phyloP scores from a whole-genome alignment of 2,888 invertebrate species.

The Drosophila limbata region DNA sequence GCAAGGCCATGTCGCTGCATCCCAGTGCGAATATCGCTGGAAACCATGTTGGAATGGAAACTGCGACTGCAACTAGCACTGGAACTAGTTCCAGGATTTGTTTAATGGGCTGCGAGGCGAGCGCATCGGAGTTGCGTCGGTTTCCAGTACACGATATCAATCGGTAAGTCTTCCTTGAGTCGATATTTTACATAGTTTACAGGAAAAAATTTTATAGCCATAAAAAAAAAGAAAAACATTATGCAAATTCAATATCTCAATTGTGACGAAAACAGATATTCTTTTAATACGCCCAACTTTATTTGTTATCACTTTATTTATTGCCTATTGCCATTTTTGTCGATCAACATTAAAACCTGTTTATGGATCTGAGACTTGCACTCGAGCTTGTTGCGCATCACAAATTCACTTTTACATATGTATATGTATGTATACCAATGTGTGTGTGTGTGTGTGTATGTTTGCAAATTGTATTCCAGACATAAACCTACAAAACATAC shows the following conservation, averaged over 20 bases:
- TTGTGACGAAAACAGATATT: neutral
- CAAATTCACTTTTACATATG: slow-evolving; percentile 44
- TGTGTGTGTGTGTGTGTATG: neutral
- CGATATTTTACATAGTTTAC: neutral
- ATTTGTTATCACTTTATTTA: slow-evolving; percentile 5
- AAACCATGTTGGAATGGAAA: neutral
- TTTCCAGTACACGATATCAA: slow-evolving; percentile 77
- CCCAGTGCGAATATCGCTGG: slow-evolving; percentile 38
- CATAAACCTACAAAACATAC: neutral
- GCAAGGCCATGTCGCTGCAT: slow-evolving; percentile 62
- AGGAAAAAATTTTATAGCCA: no score
- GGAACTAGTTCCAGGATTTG: slow-evolving; percentile 56
- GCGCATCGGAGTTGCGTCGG: slow-evolving; percentile 71
- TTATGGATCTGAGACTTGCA: slow-evolving; percentile 34
- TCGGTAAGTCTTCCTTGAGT: slow-evolving; percentile 62
- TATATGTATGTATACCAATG: neutral
- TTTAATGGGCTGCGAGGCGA: slow-evolving; percentile 73
- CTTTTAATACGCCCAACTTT: slow-evolving; percentile 12
- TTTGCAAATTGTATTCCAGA: slow-evolving; percentile 12
- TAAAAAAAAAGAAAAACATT: no score
- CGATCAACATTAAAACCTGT: slow-evolving; percentile 55
- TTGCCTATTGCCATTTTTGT: slow-evolving; percentile 3
- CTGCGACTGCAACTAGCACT: neutral
- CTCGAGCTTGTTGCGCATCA: slow-evolving; percentile 60
- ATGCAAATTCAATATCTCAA: no score